Conservation (phyloP, 2,113 vertebrate genomes). For the Smithornis capensis region DNA sequence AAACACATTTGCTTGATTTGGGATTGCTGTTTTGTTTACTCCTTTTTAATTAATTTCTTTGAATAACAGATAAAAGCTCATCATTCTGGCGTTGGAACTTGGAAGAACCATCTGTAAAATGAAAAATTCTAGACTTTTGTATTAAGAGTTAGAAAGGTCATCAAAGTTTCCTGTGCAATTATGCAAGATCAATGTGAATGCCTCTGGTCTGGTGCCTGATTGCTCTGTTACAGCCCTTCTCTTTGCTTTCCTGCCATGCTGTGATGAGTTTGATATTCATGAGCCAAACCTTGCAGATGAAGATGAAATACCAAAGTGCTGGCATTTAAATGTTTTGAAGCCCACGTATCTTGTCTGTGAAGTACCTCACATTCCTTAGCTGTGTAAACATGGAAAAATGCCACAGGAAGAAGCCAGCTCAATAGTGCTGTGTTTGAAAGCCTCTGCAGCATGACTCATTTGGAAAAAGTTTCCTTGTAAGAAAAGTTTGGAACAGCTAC, state of each 20-base stretch:
- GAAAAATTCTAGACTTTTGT: neutral
- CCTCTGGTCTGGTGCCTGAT: neutral
- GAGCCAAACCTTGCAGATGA: neutral
- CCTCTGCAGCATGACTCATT: neutral
- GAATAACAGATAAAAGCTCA: neutral
- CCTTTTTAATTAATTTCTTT: neutral
- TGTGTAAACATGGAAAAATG: slow-evolving; percentile 23
- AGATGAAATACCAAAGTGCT: slow-evolving; percentile 1
- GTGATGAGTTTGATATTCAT: neutral
- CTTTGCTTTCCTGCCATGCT: neutral
- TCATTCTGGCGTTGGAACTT: neutral
- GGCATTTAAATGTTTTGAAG: neutral
- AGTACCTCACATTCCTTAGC: neutral
- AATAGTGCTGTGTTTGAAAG: neutral
- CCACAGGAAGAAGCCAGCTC: slow-evolving; percentile 2
- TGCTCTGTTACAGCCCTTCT: neutral
- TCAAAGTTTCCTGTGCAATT: neutral
- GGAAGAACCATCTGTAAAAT: neutral
- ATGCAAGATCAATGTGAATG: neutral
- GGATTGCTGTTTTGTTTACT: neutral
- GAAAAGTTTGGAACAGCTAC: neutral
- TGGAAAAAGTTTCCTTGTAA: slow-evolving; percentile 39
- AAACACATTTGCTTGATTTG: neutral
- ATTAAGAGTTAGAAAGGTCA: neutral
- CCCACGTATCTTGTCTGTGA: neutral